Percentiles rank a stretch among this genome's conserved stretches.
These are phyloP conservation scores for Carterocephalus palaemon DNA, from an alignment of 2,888 invertebrate genomes.

Conservation along the genomic window DNA sequence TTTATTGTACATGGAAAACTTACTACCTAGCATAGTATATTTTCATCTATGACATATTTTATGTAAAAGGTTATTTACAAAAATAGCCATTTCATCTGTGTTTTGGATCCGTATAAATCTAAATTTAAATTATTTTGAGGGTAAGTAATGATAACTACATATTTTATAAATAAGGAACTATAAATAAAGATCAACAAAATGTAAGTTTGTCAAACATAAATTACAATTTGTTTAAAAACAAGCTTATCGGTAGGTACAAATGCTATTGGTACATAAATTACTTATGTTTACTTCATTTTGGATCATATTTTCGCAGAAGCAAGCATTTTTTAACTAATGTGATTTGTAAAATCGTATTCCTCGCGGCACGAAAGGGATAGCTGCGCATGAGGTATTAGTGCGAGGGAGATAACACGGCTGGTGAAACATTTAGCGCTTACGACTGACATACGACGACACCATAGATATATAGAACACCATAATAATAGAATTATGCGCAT, in stretches of 20 bases:
- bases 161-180: slow-evolving; percentile 41
- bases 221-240: slow-evolving; percentile 3
- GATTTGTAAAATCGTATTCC: too few relatives aligned
- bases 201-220: slow-evolving; percentile 1
- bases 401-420: too few relatives aligned
- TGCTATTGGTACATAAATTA: slow-evolving; percentile 3
- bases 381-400: too few relatives aligned
- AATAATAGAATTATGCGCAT: too few relatives aligned
- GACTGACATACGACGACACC: too few relatives aligned
- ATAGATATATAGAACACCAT: too few relatives aligned
- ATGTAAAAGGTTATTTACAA: slow-evolving; percentile 76
- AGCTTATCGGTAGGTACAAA: slow-evolving; percentile 6
- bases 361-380: too few relatives aligned
- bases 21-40: slow-evolving; percentile 66
- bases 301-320: slow-evolving; percentile 5
- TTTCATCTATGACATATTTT: slow-evolving; percentile 74
- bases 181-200: slow-evolving; percentile 27
- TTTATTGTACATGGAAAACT: slow-evolving; percentile 77
- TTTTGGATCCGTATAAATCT: slow-evolving; percentile 57
- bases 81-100: slow-evolving; percentile 70
- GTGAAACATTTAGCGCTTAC: too few relatives aligned
- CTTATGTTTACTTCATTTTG: slow-evolving; percentile 2
- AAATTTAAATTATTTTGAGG: slow-evolving; percentile 47
- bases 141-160: slow-evolving; percentile 32
- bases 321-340: too few relatives aligned